Percentiles rank a stretch among this genome's conserved stretches.
phyloP scores from a whole-genome alignment of 2,797 vertebrate species.

The Mus caroli region DNA sequence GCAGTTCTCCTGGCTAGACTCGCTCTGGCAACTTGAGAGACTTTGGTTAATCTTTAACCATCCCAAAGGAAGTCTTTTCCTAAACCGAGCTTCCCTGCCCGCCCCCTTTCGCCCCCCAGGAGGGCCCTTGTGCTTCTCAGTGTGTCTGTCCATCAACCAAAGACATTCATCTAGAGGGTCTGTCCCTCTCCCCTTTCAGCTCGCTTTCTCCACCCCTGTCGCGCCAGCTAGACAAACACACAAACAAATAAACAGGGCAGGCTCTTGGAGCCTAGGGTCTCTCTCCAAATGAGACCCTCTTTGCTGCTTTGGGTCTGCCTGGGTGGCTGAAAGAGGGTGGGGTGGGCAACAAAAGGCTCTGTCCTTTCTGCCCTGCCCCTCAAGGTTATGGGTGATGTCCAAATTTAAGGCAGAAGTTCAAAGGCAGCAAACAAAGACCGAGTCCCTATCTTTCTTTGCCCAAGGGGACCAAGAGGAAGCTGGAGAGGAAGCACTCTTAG shows the following conservation, averaged over 20 bases:
- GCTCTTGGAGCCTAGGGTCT: slow-evolving; percentile 16
- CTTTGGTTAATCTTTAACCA: slow-evolving; percentile 91
- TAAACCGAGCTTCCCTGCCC: slow-evolving; percentile 87
- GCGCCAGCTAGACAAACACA: slow-evolving; percentile 84
- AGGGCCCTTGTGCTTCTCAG: slow-evolving; percentile 60
- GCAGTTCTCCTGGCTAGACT: slow-evolving; percentile 89
- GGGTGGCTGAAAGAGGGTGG: slow-evolving; percentile 74
- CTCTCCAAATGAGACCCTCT: slow-evolving; percentile 66
- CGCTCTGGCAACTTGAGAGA: slow-evolving; percentile 88
- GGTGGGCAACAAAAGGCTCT: slow-evolving; percentile 87
- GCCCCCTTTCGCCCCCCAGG: slow-evolving; percentile 86
- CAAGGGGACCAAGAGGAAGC: slow-evolving; percentile 29
- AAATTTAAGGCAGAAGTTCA: slow-evolving; percentile 92
- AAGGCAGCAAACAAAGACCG: slow-evolving; percentile 89
- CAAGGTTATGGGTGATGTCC: slow-evolving; percentile 92
- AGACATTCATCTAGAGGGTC: slow-evolving; percentile 80
- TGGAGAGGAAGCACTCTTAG: slow-evolving; percentile 3
- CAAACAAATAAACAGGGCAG: slow-evolving; percentile 81
- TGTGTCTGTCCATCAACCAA: slow-evolving; percentile 76
- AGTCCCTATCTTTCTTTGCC: slow-evolving; percentile 83
- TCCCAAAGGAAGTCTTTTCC: slow-evolving; percentile 87
- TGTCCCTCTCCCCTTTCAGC: slow-evolving; percentile 76
- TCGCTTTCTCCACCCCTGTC: slow-evolving; percentile 69
- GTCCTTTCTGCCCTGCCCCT: slow-evolving; percentile 88
- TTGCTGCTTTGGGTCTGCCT: slow-evolving; percentile 66